Percentiles rank a stretch among this genome's conserved stretches.
Conservation (phyloP, 2,797 vertebrate genomes). For the Anableps anableps region DNA sequence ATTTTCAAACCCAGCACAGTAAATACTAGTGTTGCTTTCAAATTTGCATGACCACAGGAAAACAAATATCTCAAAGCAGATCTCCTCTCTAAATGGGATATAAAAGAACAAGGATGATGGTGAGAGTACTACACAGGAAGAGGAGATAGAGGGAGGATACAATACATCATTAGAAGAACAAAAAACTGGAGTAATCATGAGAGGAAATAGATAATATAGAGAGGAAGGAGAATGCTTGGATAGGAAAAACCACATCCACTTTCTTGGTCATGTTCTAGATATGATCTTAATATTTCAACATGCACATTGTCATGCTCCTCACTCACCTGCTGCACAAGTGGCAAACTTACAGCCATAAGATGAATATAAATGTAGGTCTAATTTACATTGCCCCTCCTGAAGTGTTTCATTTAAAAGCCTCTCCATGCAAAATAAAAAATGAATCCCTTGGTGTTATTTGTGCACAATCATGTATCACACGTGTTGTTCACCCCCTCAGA, state of each 20-base stretch:
- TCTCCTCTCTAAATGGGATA: conserved; percentile 4
- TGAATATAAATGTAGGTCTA: neutral
- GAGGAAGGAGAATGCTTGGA: conserved; percentile 9
- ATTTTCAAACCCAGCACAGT: conserved; percentile 9
- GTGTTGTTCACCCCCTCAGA: conserved; percentile 3
- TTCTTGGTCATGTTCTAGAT: neutral
- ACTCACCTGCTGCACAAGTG: conserved; percentile 3
- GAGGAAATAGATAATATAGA: conserved; percentile 28
- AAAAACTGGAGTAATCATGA: conserved; percentile 27
- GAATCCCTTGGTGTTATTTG: conserved; percentile 1
- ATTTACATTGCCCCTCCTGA: conserved; percentile 2
- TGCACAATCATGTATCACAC: conserved; percentile 7
- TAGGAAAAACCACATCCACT: neutral
- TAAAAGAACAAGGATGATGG: conserved; percentile 5
- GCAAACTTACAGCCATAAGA: conserved; percentile 8
- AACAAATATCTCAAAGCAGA: conserved; percentile 20
- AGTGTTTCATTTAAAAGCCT: conserved; percentile 19
- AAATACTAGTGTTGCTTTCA: conserved; percentile 10
- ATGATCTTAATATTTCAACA: neutral
- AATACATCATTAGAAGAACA: conserved; percentile 46
- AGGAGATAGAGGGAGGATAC: conserved; percentile 33
- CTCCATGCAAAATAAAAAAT: neutral
- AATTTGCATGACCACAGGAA: conserved; percentile 10
- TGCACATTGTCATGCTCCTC: conserved; percentile 5
- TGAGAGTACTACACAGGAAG: conserved; percentile 21